These are phyloP conservation scores for Anoplolepis gracilipes DNA, from an alignment of 1,140 invertebrate genomes.

Conservation along the genomic window DNA sequence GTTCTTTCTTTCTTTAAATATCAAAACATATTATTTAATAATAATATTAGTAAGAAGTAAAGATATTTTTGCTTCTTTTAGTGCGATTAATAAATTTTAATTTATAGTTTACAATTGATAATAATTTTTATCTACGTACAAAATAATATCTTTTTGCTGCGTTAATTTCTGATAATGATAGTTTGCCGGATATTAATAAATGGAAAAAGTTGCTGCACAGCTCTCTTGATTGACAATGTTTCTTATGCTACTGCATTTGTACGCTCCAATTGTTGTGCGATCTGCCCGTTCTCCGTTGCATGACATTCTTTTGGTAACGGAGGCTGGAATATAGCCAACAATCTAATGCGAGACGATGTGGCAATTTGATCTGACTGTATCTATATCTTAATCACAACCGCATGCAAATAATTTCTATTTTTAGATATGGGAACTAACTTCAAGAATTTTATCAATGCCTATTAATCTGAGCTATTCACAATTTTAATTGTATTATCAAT, in stretches of 20 bases:
- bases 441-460: neutral
- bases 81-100: neutral
- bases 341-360: constrained; percentile 31
- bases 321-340: constrained; percentile 37
- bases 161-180: neutral
- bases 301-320: constrained; percentile 49
- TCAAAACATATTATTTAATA: neutral
- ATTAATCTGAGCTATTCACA: neutral
- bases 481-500: neutral
- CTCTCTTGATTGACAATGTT: neutral
- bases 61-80: neutral
- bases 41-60: neutral
- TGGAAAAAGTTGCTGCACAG: neutral
- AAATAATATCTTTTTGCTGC: neutral
- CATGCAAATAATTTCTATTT: neutral
- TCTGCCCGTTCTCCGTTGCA: constrained; percentile 47
- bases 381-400: constrained; percentile 33
- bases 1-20: neutral
- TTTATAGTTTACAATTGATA: neutral
- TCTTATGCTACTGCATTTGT: constrained; percentile 26
- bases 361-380: constrained; percentile 29
- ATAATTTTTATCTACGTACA: neutral
- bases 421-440: neutral
- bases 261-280: constrained; percentile 31
- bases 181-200: constrained; percentile 1